A percentile compares a stretch with the other conserved stretches of the same genome.
Conservation (phyloP, 1,140 invertebrate species). For the Ceratitis capitata region DNA sequence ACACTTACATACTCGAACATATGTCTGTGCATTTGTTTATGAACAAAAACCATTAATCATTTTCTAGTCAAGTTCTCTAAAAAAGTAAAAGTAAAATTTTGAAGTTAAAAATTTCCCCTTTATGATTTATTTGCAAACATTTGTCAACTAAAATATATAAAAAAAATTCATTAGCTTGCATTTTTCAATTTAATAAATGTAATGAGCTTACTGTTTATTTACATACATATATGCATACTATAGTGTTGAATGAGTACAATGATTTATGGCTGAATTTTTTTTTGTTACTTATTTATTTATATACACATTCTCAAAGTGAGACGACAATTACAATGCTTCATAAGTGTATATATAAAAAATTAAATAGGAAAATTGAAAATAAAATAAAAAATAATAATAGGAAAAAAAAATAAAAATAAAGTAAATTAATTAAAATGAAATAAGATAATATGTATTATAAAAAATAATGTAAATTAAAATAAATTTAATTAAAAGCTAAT, state of each 20-base stretch:
- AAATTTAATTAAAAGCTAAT: no score
- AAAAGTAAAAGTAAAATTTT: not conserved
- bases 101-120: not conserved
- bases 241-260: not conserved
- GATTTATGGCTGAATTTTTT: no score
- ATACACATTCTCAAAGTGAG: not conserved
- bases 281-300: not conserved
- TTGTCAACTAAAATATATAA: not conserved
- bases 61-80: not conserved
- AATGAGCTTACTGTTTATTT: not conserved
- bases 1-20: no score
- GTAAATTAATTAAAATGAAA: no score
- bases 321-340: not conserved
- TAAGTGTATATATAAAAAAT: no score
- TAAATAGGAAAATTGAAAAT: no score
- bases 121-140: not conserved
- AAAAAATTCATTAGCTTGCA: not conserved
- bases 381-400: no score
- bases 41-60: not conserved
- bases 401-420: not conserved
- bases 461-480: not conserved
- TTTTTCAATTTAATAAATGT: not conserved
- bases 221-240: not conserved
- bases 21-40: no score
- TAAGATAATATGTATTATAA: no score